phyloP scores from a whole-genome alignment of 2,113 vertebrate genomes.

The Cisticola juncidis region DNA sequence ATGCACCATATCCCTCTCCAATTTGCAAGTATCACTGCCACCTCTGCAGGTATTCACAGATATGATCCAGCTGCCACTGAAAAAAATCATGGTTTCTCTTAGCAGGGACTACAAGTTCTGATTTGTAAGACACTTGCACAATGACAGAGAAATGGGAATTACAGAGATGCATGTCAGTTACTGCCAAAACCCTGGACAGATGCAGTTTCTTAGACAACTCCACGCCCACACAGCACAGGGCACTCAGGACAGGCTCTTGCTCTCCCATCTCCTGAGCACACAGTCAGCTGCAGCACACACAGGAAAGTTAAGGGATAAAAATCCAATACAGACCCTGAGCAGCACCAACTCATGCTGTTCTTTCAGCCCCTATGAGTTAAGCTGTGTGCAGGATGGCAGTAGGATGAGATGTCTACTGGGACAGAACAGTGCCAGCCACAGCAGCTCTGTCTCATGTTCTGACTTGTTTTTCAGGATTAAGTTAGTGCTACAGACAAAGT shows the following conservation, averaged over 20 bases:
- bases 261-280: neutral
- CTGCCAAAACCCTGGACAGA: neutral
- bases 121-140: neutral
- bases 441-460: neutral
- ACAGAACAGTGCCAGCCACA: neutral
- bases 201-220: neutral
- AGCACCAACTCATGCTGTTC: neutral
- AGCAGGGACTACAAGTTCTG: neutral
- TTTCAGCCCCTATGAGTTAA: neutral
- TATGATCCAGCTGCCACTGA: neutral
- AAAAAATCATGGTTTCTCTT: neutral
- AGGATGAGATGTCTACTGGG: neutral
- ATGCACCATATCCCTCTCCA: neutral
- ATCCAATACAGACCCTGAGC: neutral
- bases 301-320: neutral
- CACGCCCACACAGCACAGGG: rapidly evolving
- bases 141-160: neutral
- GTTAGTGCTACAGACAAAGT: neutral
- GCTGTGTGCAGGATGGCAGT: rapidly evolving
- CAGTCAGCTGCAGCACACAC: neutral
- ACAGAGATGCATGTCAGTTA: neutral
- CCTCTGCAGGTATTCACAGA: neutral
- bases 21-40: neutral
- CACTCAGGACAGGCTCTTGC: neutral
- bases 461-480: neutral